Evolutionary conservation across 2,113 vertebrate genomes (phyloP).

Genomic region (Gymnogyps californianus): DNA sequence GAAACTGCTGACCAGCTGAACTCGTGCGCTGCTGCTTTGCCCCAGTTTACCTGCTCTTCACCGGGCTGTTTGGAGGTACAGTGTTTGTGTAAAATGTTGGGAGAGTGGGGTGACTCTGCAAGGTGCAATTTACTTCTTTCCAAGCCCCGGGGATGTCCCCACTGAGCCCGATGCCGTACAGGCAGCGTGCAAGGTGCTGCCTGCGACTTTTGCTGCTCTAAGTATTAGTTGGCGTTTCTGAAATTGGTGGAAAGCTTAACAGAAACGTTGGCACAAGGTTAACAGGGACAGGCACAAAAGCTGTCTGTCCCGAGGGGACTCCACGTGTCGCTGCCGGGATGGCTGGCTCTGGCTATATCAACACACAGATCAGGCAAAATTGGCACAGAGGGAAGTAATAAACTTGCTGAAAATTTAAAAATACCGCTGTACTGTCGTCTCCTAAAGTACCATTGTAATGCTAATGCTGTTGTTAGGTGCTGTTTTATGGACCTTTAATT

Average conservation of each 20-base stretch:
- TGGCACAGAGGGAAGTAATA: not conserved
- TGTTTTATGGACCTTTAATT: constrained; percentile 31
- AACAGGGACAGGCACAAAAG: not conserved
- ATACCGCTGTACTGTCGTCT: not conserved
- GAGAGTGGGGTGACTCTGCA: not conserved
- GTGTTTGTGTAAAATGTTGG: not conserved
- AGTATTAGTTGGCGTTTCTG: not conserved
- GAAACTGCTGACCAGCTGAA: not conserved
- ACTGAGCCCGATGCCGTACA: not conserved
- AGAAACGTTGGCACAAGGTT: not conserved
- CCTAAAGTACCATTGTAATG: constrained; percentile 3
- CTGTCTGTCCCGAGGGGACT: not conserved
- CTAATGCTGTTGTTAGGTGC: not conserved
- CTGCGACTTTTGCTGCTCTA: not conserved
- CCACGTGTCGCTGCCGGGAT: not conserved
- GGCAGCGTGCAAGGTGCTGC: not conserved
- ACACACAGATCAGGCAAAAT: not conserved
- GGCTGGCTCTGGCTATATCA: not conserved
- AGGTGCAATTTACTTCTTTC: not conserved
- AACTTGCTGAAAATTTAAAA: not conserved
- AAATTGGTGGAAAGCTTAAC: not conserved
- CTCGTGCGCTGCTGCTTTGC: not conserved
- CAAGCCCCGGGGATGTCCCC: not conserved
- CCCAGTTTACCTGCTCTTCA: not conserved
- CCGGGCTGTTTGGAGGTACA: not conserved